Conservation (phyloP, 2,797 vertebrate species). For the Molossus alvarezi region DNA sequence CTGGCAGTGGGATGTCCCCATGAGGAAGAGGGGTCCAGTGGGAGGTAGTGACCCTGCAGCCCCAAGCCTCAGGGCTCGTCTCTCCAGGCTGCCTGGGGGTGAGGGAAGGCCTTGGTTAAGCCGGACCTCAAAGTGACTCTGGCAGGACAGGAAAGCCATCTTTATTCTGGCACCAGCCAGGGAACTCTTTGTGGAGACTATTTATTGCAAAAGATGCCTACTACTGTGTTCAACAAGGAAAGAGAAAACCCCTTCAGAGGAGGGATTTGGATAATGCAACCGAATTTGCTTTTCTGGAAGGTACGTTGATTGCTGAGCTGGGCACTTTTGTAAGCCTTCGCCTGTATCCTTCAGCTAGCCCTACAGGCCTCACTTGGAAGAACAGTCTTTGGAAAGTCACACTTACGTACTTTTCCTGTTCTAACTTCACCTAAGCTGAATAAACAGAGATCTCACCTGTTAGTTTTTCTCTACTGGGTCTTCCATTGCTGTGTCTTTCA, state of each 20-base stretch:
- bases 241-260: conserved; percentile 97
- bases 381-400: neutral
- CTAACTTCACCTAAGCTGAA: neutral
- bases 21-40: neutral
- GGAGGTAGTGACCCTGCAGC: neutral
- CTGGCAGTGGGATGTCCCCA: neutral
- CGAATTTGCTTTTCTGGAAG: conserved; percentile 98
- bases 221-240: conserved; percentile 96
- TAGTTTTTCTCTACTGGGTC: neutral
- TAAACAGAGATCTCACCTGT: neutral
- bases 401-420: neutral
- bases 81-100: neutral
- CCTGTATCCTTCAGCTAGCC: neutral
- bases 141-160: too few relatives aligned
- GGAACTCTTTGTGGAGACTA: conserved; percentile 98
- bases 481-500: neutral
- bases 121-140: neutral
- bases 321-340: neutral
- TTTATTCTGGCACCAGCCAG: too few relatives aligned
- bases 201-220: conserved; percentile 97
- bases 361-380: neutral
- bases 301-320: neutral
- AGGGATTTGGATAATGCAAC: conserved; percentile 98
- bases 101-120: neutral
- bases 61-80: neutral